A percentile compares a stretch with the other conserved stretches of the same genome.
Conservation (phyloP, 2,797 vertebrate genomes). For the Cottoperca gobio region DNA sequence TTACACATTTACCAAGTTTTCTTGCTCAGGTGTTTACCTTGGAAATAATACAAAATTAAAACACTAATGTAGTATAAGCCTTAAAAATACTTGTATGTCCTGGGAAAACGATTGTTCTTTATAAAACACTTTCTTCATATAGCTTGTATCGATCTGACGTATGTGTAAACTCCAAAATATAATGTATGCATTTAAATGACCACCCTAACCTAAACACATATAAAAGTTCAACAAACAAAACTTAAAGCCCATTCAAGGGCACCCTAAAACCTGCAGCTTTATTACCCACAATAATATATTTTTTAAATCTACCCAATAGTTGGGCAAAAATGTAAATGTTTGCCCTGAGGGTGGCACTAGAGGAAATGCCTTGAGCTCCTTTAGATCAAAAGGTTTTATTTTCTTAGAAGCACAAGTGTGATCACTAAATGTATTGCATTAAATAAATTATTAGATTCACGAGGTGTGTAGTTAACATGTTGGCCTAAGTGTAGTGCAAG, state of each 20-base stretch:
- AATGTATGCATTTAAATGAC: not conserved
- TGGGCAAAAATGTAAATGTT: not conserved
- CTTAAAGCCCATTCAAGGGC: not conserved
- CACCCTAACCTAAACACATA: not conserved
- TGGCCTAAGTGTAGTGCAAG: constrained; percentile 38
- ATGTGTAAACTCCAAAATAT: not conserved
- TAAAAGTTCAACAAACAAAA: not conserved
- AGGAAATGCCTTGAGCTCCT: constrained; percentile 9
- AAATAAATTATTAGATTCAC: not conserved
- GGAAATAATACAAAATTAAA: not conserved
- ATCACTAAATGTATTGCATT: not conserved
- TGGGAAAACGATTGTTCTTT: not conserved
- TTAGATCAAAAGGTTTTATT: too few relatives aligned
- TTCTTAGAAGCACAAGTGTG: not conserved
- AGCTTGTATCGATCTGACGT: not conserved
- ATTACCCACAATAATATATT: not conserved
- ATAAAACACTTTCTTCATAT: not conserved
- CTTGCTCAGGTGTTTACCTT: not conserved
- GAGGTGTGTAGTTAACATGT: not conserved
- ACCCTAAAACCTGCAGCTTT: not conserved
- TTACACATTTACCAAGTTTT: not conserved
- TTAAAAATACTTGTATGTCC: not conserved
- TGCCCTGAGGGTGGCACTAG: too few relatives aligned
- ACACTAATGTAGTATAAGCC: not conserved
- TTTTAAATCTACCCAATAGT: not conserved